phyloP scores from a whole-genome alignment of 1,140 invertebrate genomes.

The Spodoptera litura region DNA sequence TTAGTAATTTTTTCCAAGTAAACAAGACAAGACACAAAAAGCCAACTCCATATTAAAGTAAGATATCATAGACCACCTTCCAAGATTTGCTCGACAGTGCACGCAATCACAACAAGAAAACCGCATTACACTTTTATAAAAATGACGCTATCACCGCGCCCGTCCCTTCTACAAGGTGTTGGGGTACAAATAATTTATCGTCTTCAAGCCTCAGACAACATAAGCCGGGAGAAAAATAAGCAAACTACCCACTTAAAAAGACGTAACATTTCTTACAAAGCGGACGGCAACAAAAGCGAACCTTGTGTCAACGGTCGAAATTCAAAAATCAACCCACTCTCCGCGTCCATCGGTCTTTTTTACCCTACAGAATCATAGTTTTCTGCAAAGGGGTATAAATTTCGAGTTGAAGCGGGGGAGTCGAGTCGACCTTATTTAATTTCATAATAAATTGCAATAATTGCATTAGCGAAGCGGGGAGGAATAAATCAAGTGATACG shows the following conservation, averaged over 20 bases:
- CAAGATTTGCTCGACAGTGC: conserved; percentile 30
- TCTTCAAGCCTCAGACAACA: conserved; percentile 76
- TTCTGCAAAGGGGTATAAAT: conserved; percentile 81
- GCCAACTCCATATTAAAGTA: conserved; percentile 16
- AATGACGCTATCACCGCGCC: conserved; percentile 78
- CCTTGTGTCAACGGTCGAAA: conserved; percentile 63
- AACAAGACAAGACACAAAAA: conserved; percentile 2
- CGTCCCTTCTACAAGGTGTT: conserved; percentile 75
- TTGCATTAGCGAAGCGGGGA: conserved; percentile 77
- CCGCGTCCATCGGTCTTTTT: conserved; percentile 60
- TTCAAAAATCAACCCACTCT: conserved; percentile 72
- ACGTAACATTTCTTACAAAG: conserved; percentile 55
- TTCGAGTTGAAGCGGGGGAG: conserved; percentile 65
- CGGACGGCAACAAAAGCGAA: conserved; percentile 58
- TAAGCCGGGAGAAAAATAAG: conserved; percentile 83
- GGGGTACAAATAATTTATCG: conserved; percentile 83
- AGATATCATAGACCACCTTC: conserved; percentile 26
- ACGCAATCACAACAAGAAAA: conserved; percentile 80
- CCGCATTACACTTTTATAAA: conserved; percentile 84
- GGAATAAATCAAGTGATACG: conserved; percentile 78
- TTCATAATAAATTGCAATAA: conserved; percentile 85
- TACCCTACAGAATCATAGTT: conserved; percentile 64
- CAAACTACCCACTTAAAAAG: conserved; percentile 82
- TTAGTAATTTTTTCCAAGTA: not conserved
- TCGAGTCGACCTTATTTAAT: conserved; percentile 82